phyloP scores from a whole-genome alignment of 2,797 vertebrate species.

The Pitangus sulphuratus region DNA sequence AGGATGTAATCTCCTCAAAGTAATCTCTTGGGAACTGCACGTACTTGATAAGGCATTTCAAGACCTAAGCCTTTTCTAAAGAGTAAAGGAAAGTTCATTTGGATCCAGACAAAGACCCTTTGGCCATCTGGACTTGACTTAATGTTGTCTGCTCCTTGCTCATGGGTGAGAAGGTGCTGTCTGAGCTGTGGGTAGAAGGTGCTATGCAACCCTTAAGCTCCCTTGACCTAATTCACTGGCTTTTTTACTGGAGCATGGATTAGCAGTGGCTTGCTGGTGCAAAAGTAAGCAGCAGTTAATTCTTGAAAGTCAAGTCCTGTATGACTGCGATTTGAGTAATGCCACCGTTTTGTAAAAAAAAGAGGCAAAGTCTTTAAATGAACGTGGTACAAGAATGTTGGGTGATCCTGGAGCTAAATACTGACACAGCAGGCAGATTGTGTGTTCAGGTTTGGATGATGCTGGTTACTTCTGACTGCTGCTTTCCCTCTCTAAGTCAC shows the following conservation, averaged over 20 bases:
- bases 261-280: conserved; percentile 13
- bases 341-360: not conserved
- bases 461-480: not conserved
- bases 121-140: conserved; percentile 6
- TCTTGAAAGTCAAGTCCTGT: conserved; percentile 33
- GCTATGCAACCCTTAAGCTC: conserved; percentile 9
- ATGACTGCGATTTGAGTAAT: not conserved
- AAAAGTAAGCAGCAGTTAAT: conserved; percentile 55
- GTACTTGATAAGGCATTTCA: not conserved
- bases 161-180: not conserved
- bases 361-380: not conserved
- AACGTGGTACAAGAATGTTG: not conserved
- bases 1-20: not conserved
- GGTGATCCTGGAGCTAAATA: not conserved
- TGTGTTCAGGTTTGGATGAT: not conserved
- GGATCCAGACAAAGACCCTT: conserved; percentile 2
- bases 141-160: not conserved
- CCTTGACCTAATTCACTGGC: conserved; percentile 40
- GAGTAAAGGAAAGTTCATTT: conserved; percentile 9
- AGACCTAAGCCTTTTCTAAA: not conserved
- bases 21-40: not conserved
- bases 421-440: not conserved
- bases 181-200: conserved; percentile 33
- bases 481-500: not conserved
- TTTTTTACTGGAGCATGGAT: conserved; percentile 12